Evolutionary conservation across 1,140 invertebrate species (phyloP).

Genomic region (Paraescarpia echinospica): DNA sequence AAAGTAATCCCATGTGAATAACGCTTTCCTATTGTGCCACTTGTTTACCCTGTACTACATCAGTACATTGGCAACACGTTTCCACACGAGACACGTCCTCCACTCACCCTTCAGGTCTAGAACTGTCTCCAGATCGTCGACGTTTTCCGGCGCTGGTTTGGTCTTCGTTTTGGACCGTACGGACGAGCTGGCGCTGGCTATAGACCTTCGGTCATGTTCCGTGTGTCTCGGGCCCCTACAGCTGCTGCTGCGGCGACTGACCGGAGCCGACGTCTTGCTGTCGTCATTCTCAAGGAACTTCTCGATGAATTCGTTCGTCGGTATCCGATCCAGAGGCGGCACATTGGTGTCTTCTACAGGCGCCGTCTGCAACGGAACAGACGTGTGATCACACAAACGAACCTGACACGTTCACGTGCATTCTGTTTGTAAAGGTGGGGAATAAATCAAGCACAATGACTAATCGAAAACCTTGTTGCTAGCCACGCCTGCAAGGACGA

Average conservation of each 20-base stretch:
- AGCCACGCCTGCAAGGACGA: background rate
- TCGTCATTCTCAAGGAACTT: slow-evolving; percentile 10
- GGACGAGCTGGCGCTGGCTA: background rate
- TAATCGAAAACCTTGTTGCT: background rate
- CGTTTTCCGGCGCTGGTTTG: background rate
- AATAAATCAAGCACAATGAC: background rate
- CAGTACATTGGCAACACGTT: no score
- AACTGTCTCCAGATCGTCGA: slow-evolving; percentile 13
- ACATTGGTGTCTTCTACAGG: slow-evolving; percentile 5
- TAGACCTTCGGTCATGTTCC: background rate
- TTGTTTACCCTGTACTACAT: no score
- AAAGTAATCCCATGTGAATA: background rate
- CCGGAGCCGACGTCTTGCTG: background rate
- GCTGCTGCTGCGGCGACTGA: background rate
- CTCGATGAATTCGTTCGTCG: slow-evolving; percentile 14
- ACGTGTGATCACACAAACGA: background rate
- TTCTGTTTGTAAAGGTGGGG: background rate
- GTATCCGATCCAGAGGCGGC: slow-evolving; percentile 7
- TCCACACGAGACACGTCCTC: background rate
- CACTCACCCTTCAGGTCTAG: background rate
- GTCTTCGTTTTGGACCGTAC: background rate
- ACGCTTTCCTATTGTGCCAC: no score
- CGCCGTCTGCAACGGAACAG: background rate
- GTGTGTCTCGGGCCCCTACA: background rate
- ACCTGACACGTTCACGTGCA: background rate